Conservation (phyloP, 2,113 vertebrate species). For the pig (Sus scrofa) region T2T-Sscrofa CM000812.6:284454501-284455000, state of each 20-base stretch:
- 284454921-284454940: constrained; percentile 59
- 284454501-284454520: accelerated
- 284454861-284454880: constrained; percentile 74
- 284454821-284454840: constrained; percentile 66
- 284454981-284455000: too few species aligned
- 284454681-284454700: not conserved
- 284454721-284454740: constrained; percentile 99
- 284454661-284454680: constrained; percentile 57
- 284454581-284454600: not conserved
- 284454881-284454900: constrained; percentile 65
- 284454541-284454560: not conserved
- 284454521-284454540: accelerated
- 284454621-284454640: not conserved
- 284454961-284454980: too few species aligned
- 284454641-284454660: not conserved
- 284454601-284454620: constrained; percentile 44
- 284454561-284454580: not conserved
- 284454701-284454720: constrained; percentile 99
- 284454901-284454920: constrained; percentile 68
- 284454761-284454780: constrained; percentile 99
- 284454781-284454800: constrained; percentile 96
- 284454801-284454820: constrained; percentile 62
- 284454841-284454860: constrained; percentile 57
- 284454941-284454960: too few species aligned
- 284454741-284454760: constrained; percentile 99